Conservation (phyloP, 2,888 invertebrate genomes). For the Yponomeuta evonymella region DNA sequence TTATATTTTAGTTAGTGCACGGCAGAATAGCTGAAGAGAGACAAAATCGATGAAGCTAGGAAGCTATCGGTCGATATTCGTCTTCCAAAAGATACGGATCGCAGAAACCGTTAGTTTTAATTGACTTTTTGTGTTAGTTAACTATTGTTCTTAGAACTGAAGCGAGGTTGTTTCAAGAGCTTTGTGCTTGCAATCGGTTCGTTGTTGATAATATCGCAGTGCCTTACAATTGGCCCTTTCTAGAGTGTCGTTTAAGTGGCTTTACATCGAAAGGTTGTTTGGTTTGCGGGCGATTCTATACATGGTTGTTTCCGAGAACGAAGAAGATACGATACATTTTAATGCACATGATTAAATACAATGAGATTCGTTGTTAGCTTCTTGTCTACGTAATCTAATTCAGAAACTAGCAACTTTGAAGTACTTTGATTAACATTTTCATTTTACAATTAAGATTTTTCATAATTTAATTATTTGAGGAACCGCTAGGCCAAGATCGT, state of each 20-base stretch:
- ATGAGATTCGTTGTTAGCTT: no score
- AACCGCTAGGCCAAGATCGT: neutral
- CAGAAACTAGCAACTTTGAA: no score
- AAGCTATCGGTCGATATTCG: conserved; percentile 10
- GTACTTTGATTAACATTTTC: no score
- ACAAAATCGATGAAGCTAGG: neutral
- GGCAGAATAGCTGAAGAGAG: no score
- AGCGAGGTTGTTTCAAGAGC: conserved; percentile 7
- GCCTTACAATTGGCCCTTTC: neutral
- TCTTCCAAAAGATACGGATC: conserved; percentile 25
- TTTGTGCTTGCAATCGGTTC: neutral
- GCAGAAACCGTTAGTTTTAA: conserved; percentile 31
- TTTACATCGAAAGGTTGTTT: no score
- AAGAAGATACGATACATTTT: no score
- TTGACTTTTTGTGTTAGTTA: conserved; percentile 37
- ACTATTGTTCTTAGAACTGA: conserved; percentile 40
- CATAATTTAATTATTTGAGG: neutral
- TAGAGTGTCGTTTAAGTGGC: neutral
- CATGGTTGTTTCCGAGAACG: no score
- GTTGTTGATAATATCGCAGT: neutral
- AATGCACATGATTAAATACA: no score
- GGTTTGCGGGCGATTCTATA: no score
- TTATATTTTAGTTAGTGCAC: no score
- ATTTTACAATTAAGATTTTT: no score
- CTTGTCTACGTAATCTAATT: no score